Conservation (phyloP, 2,797 vertebrate genomes). For the Bovichtus diacanthus region DNA sequence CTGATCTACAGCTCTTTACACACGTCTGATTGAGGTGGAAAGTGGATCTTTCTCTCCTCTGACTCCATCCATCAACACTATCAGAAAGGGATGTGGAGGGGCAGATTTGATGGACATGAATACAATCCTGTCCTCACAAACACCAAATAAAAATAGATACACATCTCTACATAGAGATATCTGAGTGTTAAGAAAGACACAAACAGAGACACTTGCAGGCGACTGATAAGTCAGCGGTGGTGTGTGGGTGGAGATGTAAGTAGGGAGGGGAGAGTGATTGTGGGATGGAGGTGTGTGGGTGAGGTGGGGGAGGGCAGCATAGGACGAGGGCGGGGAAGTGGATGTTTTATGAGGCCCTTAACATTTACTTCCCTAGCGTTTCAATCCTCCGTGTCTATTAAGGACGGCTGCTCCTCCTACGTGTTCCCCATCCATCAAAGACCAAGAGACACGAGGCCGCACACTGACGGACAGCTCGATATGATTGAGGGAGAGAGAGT, state of each 20-base stretch:
- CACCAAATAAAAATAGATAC: slow-evolving; percentile 13
- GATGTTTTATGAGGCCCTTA: slow-evolving; percentile 89
- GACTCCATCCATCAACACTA: slow-evolving; percentile 43
- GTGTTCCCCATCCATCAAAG: slow-evolving; percentile 85
- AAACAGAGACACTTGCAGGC: slow-evolving; percentile 39
- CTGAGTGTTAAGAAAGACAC: slow-evolving; percentile 16
- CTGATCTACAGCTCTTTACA: slow-evolving; percentile 45
- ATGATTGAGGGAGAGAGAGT: slow-evolving; percentile 69
- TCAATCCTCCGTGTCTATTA: slow-evolving; percentile 88
- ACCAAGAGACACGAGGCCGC: slow-evolving; percentile 59
- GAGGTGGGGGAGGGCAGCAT: slow-evolving; percentile 54
- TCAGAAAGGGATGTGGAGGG: slow-evolving; percentile 13
- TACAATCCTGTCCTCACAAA: not conserved
- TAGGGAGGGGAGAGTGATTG: slow-evolving; percentile 48
- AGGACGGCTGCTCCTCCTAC: slow-evolving; percentile 83
- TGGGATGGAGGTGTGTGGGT: slow-evolving; percentile 52
- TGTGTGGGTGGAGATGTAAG: slow-evolving; percentile 61
- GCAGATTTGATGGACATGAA: slow-evolving; percentile 16
- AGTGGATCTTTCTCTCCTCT: slow-evolving; percentile 11
- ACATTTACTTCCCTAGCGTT: slow-evolving; percentile 87
- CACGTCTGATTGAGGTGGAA: slow-evolving; percentile 29
- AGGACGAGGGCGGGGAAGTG: slow-evolving; percentile 74
- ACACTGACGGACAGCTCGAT: slow-evolving; percentile 77
- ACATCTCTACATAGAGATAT: slow-evolving; percentile 13
- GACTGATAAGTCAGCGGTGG: slow-evolving; percentile 45